These are phyloP conservation scores for Nymphalis urticae DNA, from an alignment of 2,888 invertebrate species.

Conservation along the genomic window DNA sequence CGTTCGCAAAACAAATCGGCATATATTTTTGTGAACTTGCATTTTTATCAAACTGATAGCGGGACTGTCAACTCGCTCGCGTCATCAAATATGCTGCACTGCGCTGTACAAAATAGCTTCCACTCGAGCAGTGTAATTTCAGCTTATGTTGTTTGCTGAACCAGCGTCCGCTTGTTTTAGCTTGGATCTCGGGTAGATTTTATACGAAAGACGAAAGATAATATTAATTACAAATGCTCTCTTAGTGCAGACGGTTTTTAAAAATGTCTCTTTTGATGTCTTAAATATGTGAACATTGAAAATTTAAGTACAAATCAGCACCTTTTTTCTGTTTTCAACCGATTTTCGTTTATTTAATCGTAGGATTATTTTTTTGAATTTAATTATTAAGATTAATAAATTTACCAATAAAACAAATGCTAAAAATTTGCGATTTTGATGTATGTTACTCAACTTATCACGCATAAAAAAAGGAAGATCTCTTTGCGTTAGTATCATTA, in stretches of 20 bases:
- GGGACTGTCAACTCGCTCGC: slow-evolving; percentile 16
- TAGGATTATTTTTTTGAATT: no score
- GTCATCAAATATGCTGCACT: slow-evolving; percentile 32
- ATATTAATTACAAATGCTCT: slow-evolving; percentile 4
- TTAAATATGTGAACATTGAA: neutral
- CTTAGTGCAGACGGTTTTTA: neutral
- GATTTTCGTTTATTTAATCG: no score
- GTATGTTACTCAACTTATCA: no score
- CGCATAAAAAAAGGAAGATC: no score
- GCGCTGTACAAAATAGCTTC: slow-evolving; percentile 11
- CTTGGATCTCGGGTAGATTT: slow-evolving; percentile 32
- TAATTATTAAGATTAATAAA: no score
- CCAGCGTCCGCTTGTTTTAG: slow-evolving; percentile 39
- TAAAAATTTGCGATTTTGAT: no score
- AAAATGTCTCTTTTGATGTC: neutral
- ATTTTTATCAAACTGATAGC: slow-evolving; percentile 8
- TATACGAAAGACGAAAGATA: slow-evolving; percentile 32
- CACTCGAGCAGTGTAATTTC: slow-evolving; percentile 35
- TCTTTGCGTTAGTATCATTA: no score
- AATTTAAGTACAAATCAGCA: no score
- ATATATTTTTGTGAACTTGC: neutral
- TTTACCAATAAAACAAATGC: no score
- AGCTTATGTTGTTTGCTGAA: slow-evolving; percentile 39
- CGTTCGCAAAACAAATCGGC: neutral
- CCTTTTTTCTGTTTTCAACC: no score